phyloP scores from a whole-genome alignment of 2,797 vertebrate species.

The Vipera ursinii region DNA sequence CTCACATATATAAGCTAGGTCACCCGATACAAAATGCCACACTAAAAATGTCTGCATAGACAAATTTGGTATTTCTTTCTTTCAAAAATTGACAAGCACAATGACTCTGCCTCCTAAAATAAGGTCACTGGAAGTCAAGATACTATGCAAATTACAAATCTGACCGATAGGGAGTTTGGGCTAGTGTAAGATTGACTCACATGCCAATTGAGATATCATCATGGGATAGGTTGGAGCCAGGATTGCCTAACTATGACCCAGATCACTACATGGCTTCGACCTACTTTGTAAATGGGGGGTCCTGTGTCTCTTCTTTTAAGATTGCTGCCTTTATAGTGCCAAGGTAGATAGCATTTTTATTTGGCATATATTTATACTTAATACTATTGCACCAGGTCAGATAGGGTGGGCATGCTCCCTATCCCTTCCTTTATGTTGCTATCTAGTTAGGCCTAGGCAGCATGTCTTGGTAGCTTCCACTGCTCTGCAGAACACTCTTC shows the following conservation, averaged over 20 bases:
- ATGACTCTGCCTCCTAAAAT: background rate
- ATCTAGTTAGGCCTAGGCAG: background rate
- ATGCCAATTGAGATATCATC: conserved; percentile 36
- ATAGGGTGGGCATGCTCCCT: background rate
- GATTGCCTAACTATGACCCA: conserved; percentile 31
- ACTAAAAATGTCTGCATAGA: background rate
- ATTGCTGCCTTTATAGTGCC: background rate
- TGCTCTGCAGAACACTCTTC: background rate
- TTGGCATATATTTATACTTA: background rate
- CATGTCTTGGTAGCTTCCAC: background rate
- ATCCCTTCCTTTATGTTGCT: background rate
- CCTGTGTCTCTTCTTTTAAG: background rate
- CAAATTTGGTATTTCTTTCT: background rate
- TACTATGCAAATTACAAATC: background rate
- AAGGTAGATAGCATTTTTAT: background rate
- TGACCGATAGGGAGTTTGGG: background rate
- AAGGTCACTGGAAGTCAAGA: background rate
- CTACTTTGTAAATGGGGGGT: rapidly evolving
- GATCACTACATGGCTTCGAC: conserved; percentile 13
- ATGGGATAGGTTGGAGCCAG: conserved; percentile 14
- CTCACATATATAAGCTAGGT: background rate
- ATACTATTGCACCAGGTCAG: background rate
- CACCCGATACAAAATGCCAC: background rate
- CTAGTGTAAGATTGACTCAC: background rate
- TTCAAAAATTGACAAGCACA: background rate